Base-by-base conservation (phyloP, 1,140 invertebrate genomes). In the Thrips palmi region DNA sequence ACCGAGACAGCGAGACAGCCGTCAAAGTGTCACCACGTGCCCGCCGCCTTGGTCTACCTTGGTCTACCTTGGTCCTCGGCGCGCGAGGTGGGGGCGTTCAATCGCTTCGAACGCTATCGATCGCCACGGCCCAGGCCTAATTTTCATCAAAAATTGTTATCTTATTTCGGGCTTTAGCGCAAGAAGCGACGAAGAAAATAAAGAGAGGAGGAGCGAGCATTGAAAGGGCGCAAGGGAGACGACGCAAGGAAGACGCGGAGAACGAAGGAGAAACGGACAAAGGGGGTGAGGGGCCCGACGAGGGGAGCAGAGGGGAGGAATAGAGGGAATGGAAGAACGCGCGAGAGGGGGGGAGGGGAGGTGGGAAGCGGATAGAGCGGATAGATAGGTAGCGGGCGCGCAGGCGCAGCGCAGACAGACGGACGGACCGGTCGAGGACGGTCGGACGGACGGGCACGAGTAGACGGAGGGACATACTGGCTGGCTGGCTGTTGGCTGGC, bases 1-100 rank as follows among this genome's bases (percentile, higher is more conserved):
- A n/a, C n/a, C n/a, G n/a, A n/a, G n/a, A n/a, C n/a, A n/a, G n/a
- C n/a, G n/a, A n/a, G n/a, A n/a, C n/a, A n/a, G n/a, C n/a, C n/a
- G n/a, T n/a, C 37, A 33, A 40, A 32, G 30, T 33, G 7, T 25
- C 39, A 33, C 39, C 39, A n/a, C n/a, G n/a, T n/a, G 30, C 38
- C 23, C 30, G 7, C 18, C 17, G 20, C 31, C 20, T 22, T 25
- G 31, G 34, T 25, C 34, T 31, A 12, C 24, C n/a, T 12, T 23
- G 41, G 17, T 20, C 30, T 11, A 19, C 19, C 10, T 10, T 10
- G 18, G 23, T 21, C 14, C 4, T 21, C 11, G 23, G 33, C 19
- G 18, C 12, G 33, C 8, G 12, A 32, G 30, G 12, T 14, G 5
- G 15, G 8, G 18, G 12, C n/a, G 18, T 10, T 14, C 15, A 32